Percentiles rank a stretch among this genome's conserved stretches.
phyloP scores from a whole-genome alignment of 2,888 invertebrate genomes.

The Clitarchus hookeri region DNA sequence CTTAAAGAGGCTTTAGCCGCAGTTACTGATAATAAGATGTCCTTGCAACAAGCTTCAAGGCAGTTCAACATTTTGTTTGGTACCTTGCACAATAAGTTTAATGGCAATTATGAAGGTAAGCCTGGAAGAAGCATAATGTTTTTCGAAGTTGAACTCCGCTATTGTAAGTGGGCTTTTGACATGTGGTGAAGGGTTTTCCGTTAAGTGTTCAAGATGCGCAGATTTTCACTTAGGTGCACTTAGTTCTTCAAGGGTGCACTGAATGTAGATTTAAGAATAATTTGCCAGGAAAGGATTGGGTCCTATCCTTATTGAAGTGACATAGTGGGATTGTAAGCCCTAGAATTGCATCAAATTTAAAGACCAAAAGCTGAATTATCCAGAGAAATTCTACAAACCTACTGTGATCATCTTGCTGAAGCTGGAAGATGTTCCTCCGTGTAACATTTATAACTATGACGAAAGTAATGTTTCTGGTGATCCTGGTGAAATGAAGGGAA shows the following conservation, averaged over 20 bases:
- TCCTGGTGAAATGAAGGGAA: constrained; percentile 42
- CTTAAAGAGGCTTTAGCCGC: neutral
- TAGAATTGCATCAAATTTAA: constrained; percentile 26
- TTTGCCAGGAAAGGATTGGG: constrained; percentile 3
- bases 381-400: neutral
- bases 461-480: constrained; percentile 47
- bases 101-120: neutral
- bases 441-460: constrained; percentile 46
- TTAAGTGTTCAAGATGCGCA: neutral
- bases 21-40: neutral
- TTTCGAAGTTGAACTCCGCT: neutral
- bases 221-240: neutral
- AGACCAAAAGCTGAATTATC: neutral
- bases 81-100: constrained; percentile 16
- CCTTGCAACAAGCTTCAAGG: neutral
- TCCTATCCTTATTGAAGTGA: neutral
- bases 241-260: neutral
- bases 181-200: constrained; percentile 12
- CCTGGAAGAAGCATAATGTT: neutral
- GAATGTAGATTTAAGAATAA: constrained; percentile 12
- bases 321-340: neutral
- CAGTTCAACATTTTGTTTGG: neutral
- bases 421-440: neutral
- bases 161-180: neutral
- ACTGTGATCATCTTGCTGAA: neutral